Evolutionary conservation across 2,888 invertebrate species (phyloP).

Genomic region (Thyatira batis): DNA sequence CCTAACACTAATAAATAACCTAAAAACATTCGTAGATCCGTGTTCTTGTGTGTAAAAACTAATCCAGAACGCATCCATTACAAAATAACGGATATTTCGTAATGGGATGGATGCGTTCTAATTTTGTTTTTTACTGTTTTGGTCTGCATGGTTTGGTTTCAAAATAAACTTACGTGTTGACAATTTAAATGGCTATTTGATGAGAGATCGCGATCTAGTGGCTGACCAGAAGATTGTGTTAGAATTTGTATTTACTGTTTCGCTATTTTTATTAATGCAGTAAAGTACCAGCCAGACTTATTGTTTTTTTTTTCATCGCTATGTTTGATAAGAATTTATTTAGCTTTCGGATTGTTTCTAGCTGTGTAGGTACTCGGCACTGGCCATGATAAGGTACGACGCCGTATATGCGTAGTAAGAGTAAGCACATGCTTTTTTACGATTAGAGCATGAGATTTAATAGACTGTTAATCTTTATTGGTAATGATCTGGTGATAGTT

Average conservation of each 20-base stretch:
- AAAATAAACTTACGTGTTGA: neutral
- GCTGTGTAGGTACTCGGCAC: neutral
- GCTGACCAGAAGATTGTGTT: neutral
- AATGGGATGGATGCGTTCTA: slow-evolving; percentile 14
- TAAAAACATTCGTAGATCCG: slow-evolving; percentile 9
- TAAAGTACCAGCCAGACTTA: neutral
- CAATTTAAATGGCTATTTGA: neutral
- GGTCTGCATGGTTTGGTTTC: neutral
- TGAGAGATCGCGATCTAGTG: neutral
- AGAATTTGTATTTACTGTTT: neutral
- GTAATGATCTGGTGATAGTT: no score
- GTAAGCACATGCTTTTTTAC: no score
- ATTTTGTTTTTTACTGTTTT: slow-evolving; percentile 6
- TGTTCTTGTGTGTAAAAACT: neutral
- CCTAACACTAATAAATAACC: slow-evolving; percentile 8
- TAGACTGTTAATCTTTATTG: no score
- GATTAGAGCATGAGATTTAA: no score
- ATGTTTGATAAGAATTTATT: neutral
- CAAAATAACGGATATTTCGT: slow-evolving; percentile 24
- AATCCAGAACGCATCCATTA: neutral
- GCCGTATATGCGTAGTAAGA: neutral
- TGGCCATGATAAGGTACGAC: neutral
- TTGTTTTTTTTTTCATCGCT: neutral
- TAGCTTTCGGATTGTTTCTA: neutral
- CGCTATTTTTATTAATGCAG: neutral